Evolutionary conservation across 2,888 invertebrate genomes (phyloP).

Genomic region (Dione vanillae): DNA sequence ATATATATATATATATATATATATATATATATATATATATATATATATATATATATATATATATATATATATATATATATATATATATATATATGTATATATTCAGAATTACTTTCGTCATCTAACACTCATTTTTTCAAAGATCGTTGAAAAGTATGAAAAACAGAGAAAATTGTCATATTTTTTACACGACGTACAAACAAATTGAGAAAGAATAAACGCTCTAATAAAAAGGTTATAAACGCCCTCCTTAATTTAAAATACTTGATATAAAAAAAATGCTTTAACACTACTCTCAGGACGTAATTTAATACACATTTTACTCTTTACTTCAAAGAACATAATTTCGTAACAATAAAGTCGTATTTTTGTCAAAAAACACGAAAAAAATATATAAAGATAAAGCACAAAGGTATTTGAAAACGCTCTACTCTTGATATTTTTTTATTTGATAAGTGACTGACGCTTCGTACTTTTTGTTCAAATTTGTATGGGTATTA

Average conservation of each 20-base stretch:
- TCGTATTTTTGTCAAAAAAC: constrained; percentile 31
- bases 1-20: too few species aligned
- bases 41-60: too few species aligned
- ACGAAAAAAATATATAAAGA: constrained; percentile 26
- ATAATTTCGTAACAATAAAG: constrained; percentile 39
- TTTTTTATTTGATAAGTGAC: constrained; percentile 33
- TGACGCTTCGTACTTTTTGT: constrained; percentile 2
- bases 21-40: too few species aligned
- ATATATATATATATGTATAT: too few species aligned
- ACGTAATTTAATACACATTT: constrained; percentile 33
- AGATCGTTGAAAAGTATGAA: too few species aligned
- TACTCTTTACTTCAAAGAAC: constrained; percentile 29
- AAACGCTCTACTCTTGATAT: constrained; percentile 24
- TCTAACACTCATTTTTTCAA: too few species aligned
- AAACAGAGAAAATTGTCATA: too few species aligned
- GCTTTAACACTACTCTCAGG: constrained; percentile 6
- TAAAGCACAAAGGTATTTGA: constrained; percentile 32
- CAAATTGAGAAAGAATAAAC: background rate
- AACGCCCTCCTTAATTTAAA: background rate
- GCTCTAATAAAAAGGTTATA: background rate
- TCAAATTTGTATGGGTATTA: background rate
- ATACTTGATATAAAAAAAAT: constrained; percentile 12
- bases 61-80: too few species aligned
- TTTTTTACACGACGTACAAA: too few species aligned
- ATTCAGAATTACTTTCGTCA: too few species aligned